Conservation (phyloP, 2,888 invertebrate species). For the Pelosia muscerda region DNA sequence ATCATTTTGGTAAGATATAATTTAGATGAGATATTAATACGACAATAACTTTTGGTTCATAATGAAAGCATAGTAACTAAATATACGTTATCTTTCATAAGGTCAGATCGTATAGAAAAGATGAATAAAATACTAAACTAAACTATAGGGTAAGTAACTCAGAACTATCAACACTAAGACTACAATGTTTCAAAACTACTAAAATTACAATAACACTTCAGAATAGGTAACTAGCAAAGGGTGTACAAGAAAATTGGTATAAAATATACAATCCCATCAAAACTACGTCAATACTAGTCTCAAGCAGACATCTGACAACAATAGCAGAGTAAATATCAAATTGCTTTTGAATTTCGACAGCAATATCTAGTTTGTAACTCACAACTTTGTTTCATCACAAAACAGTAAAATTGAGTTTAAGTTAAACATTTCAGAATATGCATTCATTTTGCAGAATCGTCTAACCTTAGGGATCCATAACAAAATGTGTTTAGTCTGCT, state of each 20-base stretch:
- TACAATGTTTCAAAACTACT: slow-evolving; percentile 14
- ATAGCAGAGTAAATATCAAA: not conserved
- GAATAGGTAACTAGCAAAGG: slow-evolving; percentile 1
- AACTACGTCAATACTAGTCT: slow-evolving; percentile 17
- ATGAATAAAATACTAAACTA: not conserved
- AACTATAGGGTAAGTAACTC: slow-evolving; percentile 22
- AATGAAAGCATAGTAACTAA: not conserved
- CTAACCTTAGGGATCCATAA: not conserved
- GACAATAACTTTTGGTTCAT: not conserved
- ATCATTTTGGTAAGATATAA: not conserved
- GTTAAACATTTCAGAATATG: not conserved
- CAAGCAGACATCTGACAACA: slow-evolving; percentile 9
- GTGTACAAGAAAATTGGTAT: slow-evolving; percentile 1
- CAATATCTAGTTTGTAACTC: not conserved
- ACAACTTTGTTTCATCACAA: not conserved
- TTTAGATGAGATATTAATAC: not conserved
- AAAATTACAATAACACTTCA: slow-evolving; percentile 3
- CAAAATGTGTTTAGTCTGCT: slow-evolving; percentile 14
- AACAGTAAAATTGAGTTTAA: not conserved
- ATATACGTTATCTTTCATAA: not conserved
- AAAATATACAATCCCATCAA: slow-evolving; percentile 14
- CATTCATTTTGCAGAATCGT: not conserved
- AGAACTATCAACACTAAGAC: slow-evolving; percentile 3
- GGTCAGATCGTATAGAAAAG: too few relatives aligned
- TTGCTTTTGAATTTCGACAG: not conserved